These are phyloP conservation scores for Antechinus flavipes DNA, from an alignment of 2,113 vertebrate genomes.

Conservation along the genomic window DNA sequence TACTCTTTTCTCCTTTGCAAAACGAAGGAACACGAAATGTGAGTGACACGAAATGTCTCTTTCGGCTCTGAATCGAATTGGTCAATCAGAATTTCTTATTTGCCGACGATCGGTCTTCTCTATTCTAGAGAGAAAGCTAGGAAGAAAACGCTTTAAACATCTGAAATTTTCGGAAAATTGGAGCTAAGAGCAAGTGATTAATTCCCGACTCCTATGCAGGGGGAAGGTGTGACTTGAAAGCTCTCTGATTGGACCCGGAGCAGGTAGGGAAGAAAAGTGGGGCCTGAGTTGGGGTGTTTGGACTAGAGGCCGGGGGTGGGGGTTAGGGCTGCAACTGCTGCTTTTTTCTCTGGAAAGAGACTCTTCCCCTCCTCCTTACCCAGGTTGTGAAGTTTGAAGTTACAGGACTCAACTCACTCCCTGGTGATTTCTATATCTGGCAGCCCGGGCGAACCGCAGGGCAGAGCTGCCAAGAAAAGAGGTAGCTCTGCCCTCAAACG, in stretches of 20 bases:
- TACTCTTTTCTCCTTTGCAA: neutral
- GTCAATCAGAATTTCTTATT: neutral
- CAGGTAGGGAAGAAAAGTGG: neutral
- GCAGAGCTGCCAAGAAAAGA: no score
- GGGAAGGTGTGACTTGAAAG: neutral
- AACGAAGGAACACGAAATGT: neutral
- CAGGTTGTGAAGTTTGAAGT: neutral
- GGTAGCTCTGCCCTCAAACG: neutral
- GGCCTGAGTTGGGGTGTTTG: neutral
- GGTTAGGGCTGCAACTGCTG: neutral
- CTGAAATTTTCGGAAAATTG: neutral
- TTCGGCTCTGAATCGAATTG: neutral
- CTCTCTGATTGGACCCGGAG: neutral
- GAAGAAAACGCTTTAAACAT: neutral
- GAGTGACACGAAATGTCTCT: neutral
- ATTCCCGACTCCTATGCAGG: neutral
- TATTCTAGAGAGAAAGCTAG: neutral
- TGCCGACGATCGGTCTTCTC: neutral
- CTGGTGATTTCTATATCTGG: no score
- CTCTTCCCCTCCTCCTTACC: no score
- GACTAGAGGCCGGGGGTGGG: neutral
- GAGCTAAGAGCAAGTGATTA: neutral
- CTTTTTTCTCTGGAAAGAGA: neutral
- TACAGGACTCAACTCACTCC: neutral
- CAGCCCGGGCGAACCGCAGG: no score